These are phyloP conservation scores for Takifugu flavidus DNA, from an alignment of 2,113 vertebrate species.

Conservation along the genomic window DNA sequence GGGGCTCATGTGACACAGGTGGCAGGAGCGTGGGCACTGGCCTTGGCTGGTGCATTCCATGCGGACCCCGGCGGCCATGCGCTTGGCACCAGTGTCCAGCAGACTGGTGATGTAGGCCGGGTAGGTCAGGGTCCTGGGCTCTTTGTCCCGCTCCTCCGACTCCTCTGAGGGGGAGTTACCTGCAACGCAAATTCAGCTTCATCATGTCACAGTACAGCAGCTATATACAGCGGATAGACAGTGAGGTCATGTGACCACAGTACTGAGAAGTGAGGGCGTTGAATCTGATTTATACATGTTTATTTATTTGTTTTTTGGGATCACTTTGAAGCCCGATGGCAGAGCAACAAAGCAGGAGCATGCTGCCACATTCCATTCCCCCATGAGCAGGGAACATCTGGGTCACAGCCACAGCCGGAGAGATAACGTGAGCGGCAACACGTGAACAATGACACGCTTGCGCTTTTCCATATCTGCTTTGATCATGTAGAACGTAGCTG, in stretches of 20 bases:
- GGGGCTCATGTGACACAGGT: constrained; percentile 85
- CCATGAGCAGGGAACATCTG: constrained; percentile 37
- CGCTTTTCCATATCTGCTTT: too few species aligned
- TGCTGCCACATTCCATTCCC: constrained; percentile 20
- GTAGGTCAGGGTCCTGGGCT: constrained; percentile 90
- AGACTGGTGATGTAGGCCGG: constrained; percentile 93
- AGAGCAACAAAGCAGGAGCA: constrained; percentile 37
- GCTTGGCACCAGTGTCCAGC: constrained; percentile 89
- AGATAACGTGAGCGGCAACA: too few species aligned
- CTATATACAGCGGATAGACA: too few species aligned
- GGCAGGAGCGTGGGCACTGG: constrained; percentile 89
- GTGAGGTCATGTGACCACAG: too few species aligned
- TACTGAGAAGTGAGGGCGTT: too few species aligned
- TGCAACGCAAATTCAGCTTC: constrained; percentile 40
- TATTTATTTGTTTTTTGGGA: not conserved
- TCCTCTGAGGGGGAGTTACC: constrained; percentile 96
- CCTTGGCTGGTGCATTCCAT: constrained; percentile 95
- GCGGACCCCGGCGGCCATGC: constrained; percentile 86
- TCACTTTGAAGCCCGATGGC: not conserved
- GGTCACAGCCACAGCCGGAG: constrained; percentile 11
- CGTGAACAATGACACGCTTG: too few species aligned
- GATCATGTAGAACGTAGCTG: too few species aligned
- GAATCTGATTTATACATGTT: too few species aligned
- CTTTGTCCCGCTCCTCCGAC: constrained; percentile 91
- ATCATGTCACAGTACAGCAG: too few species aligned